These are phyloP conservation scores for Spheniscus mendiculus DNA, from an alignment of 2,113 vertebrate genomes.

Conservation along the genomic window DNA sequence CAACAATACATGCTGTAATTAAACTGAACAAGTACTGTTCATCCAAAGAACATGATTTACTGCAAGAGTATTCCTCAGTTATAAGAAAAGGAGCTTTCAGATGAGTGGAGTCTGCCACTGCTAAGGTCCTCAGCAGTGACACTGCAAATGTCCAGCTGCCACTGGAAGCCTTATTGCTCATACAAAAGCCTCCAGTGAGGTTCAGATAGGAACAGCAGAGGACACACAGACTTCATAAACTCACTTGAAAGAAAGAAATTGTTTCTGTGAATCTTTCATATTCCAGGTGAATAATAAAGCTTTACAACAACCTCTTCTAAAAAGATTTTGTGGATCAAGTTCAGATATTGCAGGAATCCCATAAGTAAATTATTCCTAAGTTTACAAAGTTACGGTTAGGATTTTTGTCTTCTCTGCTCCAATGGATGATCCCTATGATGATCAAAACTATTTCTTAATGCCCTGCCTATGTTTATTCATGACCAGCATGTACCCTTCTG, in stretches of 20 bases:
- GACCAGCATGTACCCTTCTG: neutral
- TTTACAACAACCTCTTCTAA: neutral
- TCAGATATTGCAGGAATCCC: neutral
- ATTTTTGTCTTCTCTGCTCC: neutral
- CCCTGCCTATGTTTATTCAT: neutral
- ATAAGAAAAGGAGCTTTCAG: neutral
- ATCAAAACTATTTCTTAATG: neutral
- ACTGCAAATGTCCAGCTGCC: neutral
- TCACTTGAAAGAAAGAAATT: neutral
- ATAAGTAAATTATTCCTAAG: neutral
- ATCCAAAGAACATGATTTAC: neutral
- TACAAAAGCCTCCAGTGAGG: neutral
- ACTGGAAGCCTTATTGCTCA: neutral
- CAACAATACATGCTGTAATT: neutral
- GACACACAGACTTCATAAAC: neutral
- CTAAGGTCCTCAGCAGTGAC: neutral
- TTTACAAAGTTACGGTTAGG: neutral
- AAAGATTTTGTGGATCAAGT: neutral
- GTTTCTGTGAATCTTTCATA: neutral
- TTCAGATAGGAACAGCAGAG: neutral
- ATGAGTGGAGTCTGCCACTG: neutral
- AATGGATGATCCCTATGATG: neutral
- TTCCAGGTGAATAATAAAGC: neutral
- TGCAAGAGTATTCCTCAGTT: neutral
- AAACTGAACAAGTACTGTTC: slow-evolving; percentile 3